phyloP scores from a whole-genome alignment of 2,888 invertebrate genomes.

The Apocheima hispidaria region DNA sequence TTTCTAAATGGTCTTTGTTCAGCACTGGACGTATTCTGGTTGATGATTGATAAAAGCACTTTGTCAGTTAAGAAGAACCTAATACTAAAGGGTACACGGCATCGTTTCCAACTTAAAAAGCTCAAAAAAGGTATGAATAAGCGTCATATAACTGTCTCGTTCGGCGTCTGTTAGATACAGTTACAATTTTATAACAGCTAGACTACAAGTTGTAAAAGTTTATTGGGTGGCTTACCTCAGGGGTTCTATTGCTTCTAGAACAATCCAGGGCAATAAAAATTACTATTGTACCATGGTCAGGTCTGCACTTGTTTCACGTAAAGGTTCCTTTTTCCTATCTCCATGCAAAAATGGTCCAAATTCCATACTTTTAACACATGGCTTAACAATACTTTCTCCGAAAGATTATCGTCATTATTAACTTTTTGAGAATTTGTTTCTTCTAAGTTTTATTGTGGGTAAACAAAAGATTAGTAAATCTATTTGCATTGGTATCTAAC shows the following conservation, averaged over 20 bases:
- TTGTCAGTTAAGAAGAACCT: no score
- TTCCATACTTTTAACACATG: slow-evolving; percentile 37
- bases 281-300: slow-evolving; percentile 35
- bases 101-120: background rate
- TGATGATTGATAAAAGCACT: no score
- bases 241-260: slow-evolving; percentile 41
- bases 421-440: slow-evolving; percentile 37
- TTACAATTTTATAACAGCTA: slow-evolving; percentile 59
- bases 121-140: slow-evolving; percentile 8
- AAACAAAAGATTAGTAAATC: slow-evolving; percentile 69
- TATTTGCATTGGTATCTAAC: slow-evolving; percentile 21
- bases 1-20: no score
- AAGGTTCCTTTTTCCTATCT: background rate
- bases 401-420: slow-evolving; percentile 45
- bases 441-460: slow-evolving; percentile 44
- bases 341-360: slow-evolving; percentile 20
- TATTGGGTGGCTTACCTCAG: slow-evolving; percentile 59
- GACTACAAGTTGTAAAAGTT: slow-evolving; percentile 61
- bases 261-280: slow-evolving; percentile 33
- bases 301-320: slow-evolving; percentile 54
- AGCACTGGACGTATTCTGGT: no score
- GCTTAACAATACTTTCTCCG: slow-evolving; percentile 45
- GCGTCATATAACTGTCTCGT: slow-evolving; percentile 40
- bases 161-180: slow-evolving; percentile 50
- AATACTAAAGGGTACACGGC: no score